Percentiles rank a stretch among this genome's conserved stretches.
Evolutionary conservation across 2,888 invertebrate genomes (phyloP).

Genomic region (Monochamus alternatus): DNA sequence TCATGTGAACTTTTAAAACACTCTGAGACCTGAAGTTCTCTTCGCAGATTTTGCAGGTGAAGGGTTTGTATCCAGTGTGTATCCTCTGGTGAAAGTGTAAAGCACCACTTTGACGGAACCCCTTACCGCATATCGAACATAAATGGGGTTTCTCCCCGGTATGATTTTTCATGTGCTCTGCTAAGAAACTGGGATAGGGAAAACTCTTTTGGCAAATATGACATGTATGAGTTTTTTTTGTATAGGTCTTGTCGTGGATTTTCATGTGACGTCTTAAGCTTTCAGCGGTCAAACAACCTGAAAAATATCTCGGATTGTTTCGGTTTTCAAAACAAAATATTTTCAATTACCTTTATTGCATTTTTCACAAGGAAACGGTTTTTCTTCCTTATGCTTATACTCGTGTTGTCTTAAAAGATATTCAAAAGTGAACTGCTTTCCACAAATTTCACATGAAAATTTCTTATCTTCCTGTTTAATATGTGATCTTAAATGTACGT

Average conservation of each 20-base stretch:
- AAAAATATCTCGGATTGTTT: constrained; percentile 31
- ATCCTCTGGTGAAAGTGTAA: constrained; percentile 63
- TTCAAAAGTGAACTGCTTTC: constrained; percentile 60
- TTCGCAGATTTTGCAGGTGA: constrained; percentile 57
- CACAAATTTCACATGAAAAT: constrained; percentile 59
- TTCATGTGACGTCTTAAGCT: constrained; percentile 65
- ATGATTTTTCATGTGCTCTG: constrained; percentile 68
- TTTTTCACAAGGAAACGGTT: constrained; percentile 65
- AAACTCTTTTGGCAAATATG: constrained; percentile 64
- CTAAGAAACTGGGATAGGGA: constrained; percentile 63
- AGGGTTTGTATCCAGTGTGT: constrained; percentile 63
- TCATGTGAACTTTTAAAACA: constrained; percentile 59
- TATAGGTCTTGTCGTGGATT: constrained; percentile 64
- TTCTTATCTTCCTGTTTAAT: constrained; percentile 55
- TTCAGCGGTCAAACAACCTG: constrained; percentile 67
- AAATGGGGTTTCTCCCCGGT: constrained; percentile 67
- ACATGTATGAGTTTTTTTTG: constrained; percentile 63
- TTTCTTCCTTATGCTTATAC: constrained; percentile 63
- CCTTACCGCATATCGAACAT: constrained; percentile 64
- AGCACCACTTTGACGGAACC: constrained; percentile 66
- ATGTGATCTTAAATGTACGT: constrained; percentile 58
- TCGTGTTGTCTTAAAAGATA: constrained; percentile 65
- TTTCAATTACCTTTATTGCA: constrained; percentile 62
- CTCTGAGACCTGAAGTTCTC: constrained; percentile 59
- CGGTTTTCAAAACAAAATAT: background rate